phyloP scores from a whole-genome alignment of 2,888 invertebrate genomes.

The Prenolepis imparis region DNA sequence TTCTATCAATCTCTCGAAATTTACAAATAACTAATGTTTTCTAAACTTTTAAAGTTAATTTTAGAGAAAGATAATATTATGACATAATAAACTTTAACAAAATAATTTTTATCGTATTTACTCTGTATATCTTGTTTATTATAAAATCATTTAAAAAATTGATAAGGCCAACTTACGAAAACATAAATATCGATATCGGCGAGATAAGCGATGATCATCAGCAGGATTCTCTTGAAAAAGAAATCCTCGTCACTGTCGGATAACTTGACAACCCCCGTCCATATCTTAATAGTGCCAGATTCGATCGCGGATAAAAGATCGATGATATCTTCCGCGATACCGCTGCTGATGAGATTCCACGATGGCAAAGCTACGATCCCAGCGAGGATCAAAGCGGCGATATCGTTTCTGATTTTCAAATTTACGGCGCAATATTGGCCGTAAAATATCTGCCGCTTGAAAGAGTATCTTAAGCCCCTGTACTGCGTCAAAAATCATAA shows the following conservation, averaged over 20 bases:
- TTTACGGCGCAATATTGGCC: slow-evolving; percentile 69
- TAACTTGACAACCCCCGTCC: slow-evolving; percentile 77
- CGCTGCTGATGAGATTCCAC: slow-evolving; percentile 77
- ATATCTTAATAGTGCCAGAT: slow-evolving; percentile 74
- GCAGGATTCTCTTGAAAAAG: slow-evolving; percentile 82
- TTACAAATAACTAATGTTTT: background rate
- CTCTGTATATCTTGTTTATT: background rate
- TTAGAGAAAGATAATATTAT: background rate
- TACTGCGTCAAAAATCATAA: slow-evolving; percentile 3
- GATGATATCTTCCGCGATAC: slow-evolving; percentile 80
- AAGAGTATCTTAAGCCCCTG: slow-evolving; percentile 78
- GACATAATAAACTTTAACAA: background rate
- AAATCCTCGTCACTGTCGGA: slow-evolving; percentile 77
- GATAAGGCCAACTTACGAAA: slow-evolving; percentile 69
- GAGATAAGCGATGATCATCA: slow-evolving; percentile 78
- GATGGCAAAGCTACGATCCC: slow-evolving; percentile 71
- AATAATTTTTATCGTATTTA: background rate
- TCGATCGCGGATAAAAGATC: slow-evolving; percentile 78
- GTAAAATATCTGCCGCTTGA: slow-evolving; percentile 73
- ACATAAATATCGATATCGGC: slow-evolving; percentile 71
- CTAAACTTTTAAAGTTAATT: background rate
- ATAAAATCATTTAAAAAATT: background rate
- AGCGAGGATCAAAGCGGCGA: slow-evolving; percentile 78
- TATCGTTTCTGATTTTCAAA: slow-evolving; percentile 80
- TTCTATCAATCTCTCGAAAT: background rate